Evolutionary conservation across 2,888 invertebrate genomes (phyloP).

Genomic region (Amblyjoppa proteus): DNA sequence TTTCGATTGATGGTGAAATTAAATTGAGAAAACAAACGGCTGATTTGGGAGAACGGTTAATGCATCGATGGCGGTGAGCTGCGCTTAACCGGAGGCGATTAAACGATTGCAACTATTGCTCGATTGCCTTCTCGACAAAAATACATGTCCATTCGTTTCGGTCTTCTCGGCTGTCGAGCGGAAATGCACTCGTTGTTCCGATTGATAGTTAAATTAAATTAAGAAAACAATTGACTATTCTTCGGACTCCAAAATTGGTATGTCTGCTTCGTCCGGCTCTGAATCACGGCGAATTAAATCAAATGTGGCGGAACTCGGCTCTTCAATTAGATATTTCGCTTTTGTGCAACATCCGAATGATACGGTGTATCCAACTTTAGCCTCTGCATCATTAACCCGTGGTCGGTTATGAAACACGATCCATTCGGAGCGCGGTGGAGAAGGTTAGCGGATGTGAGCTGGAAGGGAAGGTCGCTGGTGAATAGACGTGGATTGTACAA

Average conservation of each 20-base stretch:
- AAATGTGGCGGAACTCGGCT: background rate
- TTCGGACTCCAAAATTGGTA: background rate
- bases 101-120: no score
- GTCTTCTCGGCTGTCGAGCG: no score
- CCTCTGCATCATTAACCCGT: constrained; percentile 18
- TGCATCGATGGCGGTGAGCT: no score
- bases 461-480: background rate
- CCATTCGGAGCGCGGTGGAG: background rate
- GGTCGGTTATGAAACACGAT: constrained; percentile 11
- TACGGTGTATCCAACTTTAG: background rate
- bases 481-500: constrained; percentile 13
- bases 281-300: background rate
- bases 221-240: background rate
- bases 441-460: background rate
- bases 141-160: no score
- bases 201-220: background rate
- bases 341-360: background rate
- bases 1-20: background rate
- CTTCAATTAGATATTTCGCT: constrained; percentile 2
- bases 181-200: background rate
- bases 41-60: no score
- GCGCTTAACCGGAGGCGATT: no score
- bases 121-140: no score
- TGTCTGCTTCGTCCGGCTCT: background rate
- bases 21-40: no score